Base-by-base conservation (phyloP, 2,888 invertebrate genomes). In the Crossocerus cetratus region DNA sequence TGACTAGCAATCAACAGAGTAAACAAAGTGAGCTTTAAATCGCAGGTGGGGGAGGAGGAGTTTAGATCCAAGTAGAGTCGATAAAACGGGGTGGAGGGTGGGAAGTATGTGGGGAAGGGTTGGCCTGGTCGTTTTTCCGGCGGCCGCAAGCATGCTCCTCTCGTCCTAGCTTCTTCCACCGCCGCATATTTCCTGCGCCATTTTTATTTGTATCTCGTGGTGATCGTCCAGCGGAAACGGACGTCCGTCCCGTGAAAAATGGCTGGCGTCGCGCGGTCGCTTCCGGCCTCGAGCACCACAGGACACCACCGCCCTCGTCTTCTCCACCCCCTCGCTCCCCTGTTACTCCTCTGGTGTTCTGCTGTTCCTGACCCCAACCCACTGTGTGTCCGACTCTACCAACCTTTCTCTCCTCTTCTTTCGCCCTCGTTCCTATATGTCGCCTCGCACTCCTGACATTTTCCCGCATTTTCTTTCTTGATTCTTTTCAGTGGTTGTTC, bases 221-320 rank as follows among this genome's bases (percentile, higher is more conserved):
- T 80, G 87, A 87, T 87, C 83, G 85, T 77, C 66, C 62, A 82
- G 80, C 87, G 89, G 88, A 87, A 89, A 82, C 88, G 89, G 89
- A 89, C 80, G 84, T 89, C 88, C 88, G 87, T 76, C 80, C 76
- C 59, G 83, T 89, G 89, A 89, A 87, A 88, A 89, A 89, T 89
- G 89, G 86, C 86, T 80, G 77, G 84, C 83, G 84, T 77, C 76
- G 82, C 77, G 82, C 32, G 32, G 32, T 4, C 32, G 32, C 76
- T 87, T 89, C 88, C 89, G 86, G 83, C 23, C 58, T 57, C 71
- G 58, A 59, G 64, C 63, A 71, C 55, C 58, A 22, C 56, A 44
- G 13, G 20, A 59, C 59, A 16, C 56, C 54, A 45, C 60, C 23
- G 18, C 55, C 20, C 49, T 49, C 63, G n/a, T 8, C 4, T 3